These are phyloP conservation scores for Achlya flavicornis DNA, from an alignment of 2,888 invertebrate genomes.

Conservation along the genomic window DNA sequence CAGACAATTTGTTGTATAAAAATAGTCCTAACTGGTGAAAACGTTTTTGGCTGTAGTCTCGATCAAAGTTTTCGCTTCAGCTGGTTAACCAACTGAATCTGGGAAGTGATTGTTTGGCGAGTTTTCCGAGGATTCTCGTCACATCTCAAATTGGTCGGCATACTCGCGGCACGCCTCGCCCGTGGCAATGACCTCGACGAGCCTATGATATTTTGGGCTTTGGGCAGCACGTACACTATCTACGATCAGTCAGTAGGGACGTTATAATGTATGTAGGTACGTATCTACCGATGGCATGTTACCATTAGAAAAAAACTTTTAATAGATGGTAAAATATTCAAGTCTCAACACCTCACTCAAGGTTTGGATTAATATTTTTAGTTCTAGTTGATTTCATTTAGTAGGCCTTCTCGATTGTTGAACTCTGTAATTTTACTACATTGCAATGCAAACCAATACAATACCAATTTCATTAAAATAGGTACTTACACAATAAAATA, in stretches of 20 bases:
- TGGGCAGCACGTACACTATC: conserved; percentile 33
- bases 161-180: conserved; percentile 9
- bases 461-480: too few species aligned
- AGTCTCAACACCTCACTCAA: background rate
- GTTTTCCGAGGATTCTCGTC: conserved; percentile 14
- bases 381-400: too few species aligned
- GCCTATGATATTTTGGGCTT: conserved; percentile 36
- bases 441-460: too few species aligned
- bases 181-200: conserved; percentile 47
- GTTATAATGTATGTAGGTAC: conserved; percentile 20
- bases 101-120: conserved; percentile 8
- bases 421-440: too few species aligned
- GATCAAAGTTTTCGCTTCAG: background rate
- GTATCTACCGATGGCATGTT: background rate
- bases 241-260: conserved; percentile 27
- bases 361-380: too few species aligned
- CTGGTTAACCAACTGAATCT: background rate
- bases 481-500: too few species aligned
- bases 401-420: too few species aligned
- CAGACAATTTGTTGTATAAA: background rate
- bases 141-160: conserved; percentile 13
- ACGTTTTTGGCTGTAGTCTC: background rate
- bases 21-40: background rate
- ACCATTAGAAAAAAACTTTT: conserved; percentile 8
- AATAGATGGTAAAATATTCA: conserved; percentile 9